Evolutionary conservation across 2,113 vertebrate species (phyloP).

Genomic region (Lepus americanus): DNA sequence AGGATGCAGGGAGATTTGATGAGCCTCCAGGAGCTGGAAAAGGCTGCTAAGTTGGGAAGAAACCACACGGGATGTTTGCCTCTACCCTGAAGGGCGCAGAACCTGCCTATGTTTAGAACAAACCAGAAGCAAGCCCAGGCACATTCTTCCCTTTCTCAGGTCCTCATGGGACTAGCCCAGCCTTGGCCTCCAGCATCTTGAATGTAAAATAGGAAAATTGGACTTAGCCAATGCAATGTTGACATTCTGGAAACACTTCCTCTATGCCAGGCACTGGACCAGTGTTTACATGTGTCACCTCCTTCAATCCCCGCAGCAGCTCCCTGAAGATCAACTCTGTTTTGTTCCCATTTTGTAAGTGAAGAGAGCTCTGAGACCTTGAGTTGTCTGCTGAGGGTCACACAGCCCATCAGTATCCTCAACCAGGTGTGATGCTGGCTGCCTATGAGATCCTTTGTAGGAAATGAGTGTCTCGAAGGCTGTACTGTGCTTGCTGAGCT

Average conservation of each 20-base stretch:
- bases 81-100: background rate
- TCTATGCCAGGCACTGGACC: background rate
- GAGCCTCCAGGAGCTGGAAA: background rate
- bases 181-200: background rate
- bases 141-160: background rate
- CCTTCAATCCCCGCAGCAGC: background rate
- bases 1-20: background rate
- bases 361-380: background rate
- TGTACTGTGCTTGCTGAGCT: background rate
- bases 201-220: slow-evolving; percentile 2
- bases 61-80: background rate
- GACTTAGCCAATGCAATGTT: background rate
- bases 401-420: background rate
- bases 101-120: too few relatives aligned
- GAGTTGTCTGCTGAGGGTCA: background rate
- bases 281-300: background rate
- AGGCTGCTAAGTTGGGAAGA: background rate
- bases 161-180: background rate
- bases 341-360: background rate
- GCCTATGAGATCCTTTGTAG: background rate
- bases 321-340: slow-evolving; percentile 6
- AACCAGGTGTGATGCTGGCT: background rate
- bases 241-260: slow-evolving; percentile 1
- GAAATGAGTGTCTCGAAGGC: background rate
- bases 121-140: background rate